phyloP scores from a whole-genome alignment of 2,797 vertebrate genomes.

The Psittacula derbiana region DNA sequence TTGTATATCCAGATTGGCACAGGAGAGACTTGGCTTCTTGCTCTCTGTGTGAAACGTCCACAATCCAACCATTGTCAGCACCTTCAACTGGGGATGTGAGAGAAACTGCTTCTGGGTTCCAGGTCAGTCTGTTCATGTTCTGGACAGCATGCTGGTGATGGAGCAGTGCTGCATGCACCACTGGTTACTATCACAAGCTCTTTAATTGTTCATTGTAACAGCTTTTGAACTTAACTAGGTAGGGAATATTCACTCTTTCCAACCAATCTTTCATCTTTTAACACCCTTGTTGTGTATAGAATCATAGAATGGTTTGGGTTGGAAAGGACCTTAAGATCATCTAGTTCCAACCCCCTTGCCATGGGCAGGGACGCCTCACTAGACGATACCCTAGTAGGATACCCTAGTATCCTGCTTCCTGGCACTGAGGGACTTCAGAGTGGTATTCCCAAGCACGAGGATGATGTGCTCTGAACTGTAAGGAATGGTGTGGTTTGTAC shows the following conservation, averaged over 20 bases:
- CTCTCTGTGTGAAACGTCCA: background rate
- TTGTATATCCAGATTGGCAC: background rate
- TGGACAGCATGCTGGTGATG: background rate
- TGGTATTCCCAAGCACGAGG: background rate
- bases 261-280: background rate
- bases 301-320: background rate
- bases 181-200: background rate
- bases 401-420: background rate
- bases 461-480: slow-evolving; percentile 12
- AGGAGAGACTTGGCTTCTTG: background rate
- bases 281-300: background rate
- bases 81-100: background rate
- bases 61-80: background rate
- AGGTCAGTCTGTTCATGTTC: background rate
- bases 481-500: background rate
- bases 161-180: background rate
- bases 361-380: background rate
- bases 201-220: background rate
- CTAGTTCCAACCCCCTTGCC: background rate
- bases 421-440: background rate
- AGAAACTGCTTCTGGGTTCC: background rate
- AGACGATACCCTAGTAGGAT: background rate
- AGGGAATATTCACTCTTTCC: background rate
- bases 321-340: background rate
- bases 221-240: background rate